These are phyloP conservation scores for Phaonia tiefii DNA, from an alignment of 2,888 invertebrate genomes.

Conservation along the genomic window DNA sequence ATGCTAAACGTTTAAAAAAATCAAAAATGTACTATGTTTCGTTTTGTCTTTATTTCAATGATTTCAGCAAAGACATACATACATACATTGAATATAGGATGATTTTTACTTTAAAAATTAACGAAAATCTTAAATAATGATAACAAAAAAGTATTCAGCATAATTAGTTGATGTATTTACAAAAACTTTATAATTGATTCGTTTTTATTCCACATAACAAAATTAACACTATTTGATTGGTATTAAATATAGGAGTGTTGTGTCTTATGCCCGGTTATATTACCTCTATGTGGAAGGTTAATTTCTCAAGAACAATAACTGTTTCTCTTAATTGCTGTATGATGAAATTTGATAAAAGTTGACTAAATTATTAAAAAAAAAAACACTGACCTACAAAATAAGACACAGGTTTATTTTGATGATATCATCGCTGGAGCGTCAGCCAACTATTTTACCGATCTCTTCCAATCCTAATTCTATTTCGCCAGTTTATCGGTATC, in stretches of 20 bases:
- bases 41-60: too few relatives aligned
- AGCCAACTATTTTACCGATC: slow-evolving; percentile 7
- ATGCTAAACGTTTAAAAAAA: neutral
- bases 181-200: neutral
- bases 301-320: slow-evolving; percentile 26
- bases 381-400: neutral
- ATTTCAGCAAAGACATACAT: neutral
- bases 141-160: too few relatives aligned
- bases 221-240: too few relatives aligned
- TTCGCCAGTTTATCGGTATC: slow-evolving; percentile 76
- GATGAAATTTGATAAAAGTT: slow-evolving; percentile 35
- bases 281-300: neutral
- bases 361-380: neutral
- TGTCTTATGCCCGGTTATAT: slow-evolving; percentile 30
- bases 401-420: slow-evolving; percentile 26
- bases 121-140: too few relatives aligned
- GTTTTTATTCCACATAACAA: neutral
- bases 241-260: too few relatives aligned
- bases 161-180: neutral
- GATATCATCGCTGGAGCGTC: slow-evolving; percentile 15
- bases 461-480: slow-evolving; percentile 66
- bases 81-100: slow-evolving; percentile 37
- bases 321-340: slow-evolving; percentile 14
- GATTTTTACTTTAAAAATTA: too few relatives aligned
- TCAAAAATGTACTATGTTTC: too few relatives aligned